Percentiles rank a stretch among this genome's conserved stretches.
Evolutionary conservation across 2,113 vertebrate genomes (phyloP).

Genomic region (Corvus moneduloides): DNA sequence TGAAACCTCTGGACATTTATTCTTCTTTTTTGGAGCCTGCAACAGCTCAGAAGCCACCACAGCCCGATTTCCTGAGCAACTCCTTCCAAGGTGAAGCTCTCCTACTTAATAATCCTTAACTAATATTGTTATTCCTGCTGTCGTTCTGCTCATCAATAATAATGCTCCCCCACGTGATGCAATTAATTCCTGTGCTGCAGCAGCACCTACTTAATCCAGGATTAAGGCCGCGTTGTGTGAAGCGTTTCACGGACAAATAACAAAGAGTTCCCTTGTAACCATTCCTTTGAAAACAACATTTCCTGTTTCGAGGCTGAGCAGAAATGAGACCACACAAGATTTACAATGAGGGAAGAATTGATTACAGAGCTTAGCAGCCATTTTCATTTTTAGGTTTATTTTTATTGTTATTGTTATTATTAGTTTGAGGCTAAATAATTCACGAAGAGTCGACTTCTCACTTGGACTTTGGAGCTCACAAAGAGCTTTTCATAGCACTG

Average conservation of each 20-base stretch:
- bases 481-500: constrained; percentile 42
- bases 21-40: neutral
- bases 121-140: neutral
- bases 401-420: constrained; percentile 49
- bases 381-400: constrained; percentile 49
- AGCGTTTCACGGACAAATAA: constrained; percentile 4
- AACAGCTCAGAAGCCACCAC: neutral
- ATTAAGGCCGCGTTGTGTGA: neutral
- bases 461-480: constrained; percentile 20
- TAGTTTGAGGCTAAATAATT: constrained; percentile 30
- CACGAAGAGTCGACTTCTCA: neutral
- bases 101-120: neutral
- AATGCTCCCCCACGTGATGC: neutral
- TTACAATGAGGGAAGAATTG: constrained; percentile 66
- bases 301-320: constrained; percentile 25
- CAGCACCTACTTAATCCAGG: constrained; percentile 56
- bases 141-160: constrained; percentile 12
- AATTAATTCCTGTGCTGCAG: constrained; percentile 31
- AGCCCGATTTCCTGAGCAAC: neutral
- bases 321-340: constrained; percentile 66
- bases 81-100: neutral
- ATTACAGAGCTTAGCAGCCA: constrained; percentile 60
- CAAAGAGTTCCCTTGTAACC: constrained; percentile 49
- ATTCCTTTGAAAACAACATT: constrained; percentile 61
- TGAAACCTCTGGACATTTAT: neutral